Percentiles rank a stretch among this genome's conserved stretches.
These are phyloP conservation scores for Cettia cetti DNA, from an alignment of 2,113 vertebrate genomes.

Conservation along the genomic window DNA sequence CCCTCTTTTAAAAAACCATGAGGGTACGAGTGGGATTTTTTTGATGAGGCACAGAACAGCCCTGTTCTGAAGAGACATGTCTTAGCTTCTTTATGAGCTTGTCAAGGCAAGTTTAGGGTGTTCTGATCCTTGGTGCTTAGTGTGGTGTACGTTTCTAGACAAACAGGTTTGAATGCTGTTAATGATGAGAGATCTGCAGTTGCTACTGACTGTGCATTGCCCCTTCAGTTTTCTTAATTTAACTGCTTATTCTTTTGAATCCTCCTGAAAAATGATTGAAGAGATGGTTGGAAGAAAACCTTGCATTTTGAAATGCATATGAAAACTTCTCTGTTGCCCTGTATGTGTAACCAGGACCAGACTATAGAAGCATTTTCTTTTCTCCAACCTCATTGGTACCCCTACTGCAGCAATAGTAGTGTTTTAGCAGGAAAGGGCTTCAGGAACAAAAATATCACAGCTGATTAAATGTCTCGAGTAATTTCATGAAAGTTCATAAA, in stretches of 20 bases:
- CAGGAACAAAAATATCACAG: neutral
- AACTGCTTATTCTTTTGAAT: neutral
- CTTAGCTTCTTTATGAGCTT: neutral
- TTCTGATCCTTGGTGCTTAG: neutral
- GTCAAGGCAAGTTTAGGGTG: neutral
- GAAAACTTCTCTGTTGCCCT: neutral
- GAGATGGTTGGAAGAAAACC: neutral
- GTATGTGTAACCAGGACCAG: neutral
- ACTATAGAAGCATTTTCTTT: neutral
- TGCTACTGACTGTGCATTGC: neutral
- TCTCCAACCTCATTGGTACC: neutral
- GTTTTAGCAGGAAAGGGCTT: neutral
- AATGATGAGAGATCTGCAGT: neutral
- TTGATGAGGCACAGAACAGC: neutral
- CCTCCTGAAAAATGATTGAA: neutral
- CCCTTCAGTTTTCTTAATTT: neutral
- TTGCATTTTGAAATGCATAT: neutral
- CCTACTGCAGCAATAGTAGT: neutral
- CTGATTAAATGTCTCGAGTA: neutral
- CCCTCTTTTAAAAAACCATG: neutral
- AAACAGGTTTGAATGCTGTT: slow-evolving; percentile 41
- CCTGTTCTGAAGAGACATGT: neutral
- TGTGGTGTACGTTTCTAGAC: neutral
- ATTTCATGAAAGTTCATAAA: neutral
- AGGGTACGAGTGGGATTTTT: neutral